phyloP scores from a whole-genome alignment of 1,140 invertebrate genomes.

The Drosophila takahashii region DNA sequence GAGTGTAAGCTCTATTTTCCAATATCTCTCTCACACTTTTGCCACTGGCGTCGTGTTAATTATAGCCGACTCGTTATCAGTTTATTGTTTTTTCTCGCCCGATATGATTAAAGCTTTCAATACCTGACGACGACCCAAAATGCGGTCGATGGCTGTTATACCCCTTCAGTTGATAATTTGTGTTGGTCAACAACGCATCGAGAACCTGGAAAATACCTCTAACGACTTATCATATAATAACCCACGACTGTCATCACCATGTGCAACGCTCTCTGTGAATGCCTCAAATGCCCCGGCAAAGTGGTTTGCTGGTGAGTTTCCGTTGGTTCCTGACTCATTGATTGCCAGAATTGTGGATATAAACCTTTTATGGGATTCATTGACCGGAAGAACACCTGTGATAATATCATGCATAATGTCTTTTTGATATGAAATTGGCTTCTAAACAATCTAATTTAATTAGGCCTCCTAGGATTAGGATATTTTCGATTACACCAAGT shows the following conservation, averaged over 20 bases:
- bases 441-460: neutral
- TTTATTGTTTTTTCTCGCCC: conserved; percentile 38
- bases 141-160: conserved; percentile 17
- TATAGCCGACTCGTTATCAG: conserved; percentile 63
- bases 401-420: no score
- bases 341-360: neutral
- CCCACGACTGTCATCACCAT: conserved; percentile 42
- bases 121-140: conserved; percentile 36
- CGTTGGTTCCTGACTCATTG: conserved; percentile 37
- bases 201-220: conserved; percentile 7
- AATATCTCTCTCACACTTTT: conserved; percentile 22
- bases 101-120: conserved; percentile 79
- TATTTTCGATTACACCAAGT: neutral
- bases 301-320: conserved; percentile 77
- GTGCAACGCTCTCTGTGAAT: conserved; percentile 76
- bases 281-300: conserved; percentile 77
- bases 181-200: conserved; percentile 47
- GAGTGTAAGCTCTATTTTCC: conserved; percentile 19
- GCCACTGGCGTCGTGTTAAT: conserved; percentile 46
- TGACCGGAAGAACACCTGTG: conserved; percentile 4
- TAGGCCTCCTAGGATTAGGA: neutral
- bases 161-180: conserved; percentile 65
- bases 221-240: conserved; percentile 13
- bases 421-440: no score
- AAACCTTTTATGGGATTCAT: neutral